Conservation (phyloP, 64 coral and sea anemone species). For the Anthopleura sola region DNA sequence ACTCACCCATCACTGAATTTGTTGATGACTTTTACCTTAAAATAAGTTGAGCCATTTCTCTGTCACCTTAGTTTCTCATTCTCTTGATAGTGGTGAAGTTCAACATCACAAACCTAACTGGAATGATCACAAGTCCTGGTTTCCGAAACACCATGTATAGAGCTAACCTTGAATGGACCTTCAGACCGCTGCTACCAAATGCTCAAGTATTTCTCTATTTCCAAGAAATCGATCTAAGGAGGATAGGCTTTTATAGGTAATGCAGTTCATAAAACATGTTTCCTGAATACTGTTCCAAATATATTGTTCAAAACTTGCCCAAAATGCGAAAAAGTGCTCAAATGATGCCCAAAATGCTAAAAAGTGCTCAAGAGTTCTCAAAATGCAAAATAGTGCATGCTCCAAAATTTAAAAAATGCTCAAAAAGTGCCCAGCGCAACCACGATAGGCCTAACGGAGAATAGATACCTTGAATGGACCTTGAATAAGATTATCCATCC, state of each 20-base stretch:
- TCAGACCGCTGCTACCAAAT: neutral
- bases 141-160: neutral
- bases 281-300: neutral
- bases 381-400: too few relatives aligned
- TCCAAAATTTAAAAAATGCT: too few relatives aligned
- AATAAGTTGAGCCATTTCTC: too few relatives aligned
- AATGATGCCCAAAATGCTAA: too few relatives aligned
- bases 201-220: constrained; percentile 2
- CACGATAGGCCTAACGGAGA: too few relatives aligned
- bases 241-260: neutral
- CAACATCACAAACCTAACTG: neutral
- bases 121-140: neutral
- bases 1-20: neutral
- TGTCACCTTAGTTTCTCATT: neutral
- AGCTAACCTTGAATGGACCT: neutral
- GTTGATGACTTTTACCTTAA: neutral
- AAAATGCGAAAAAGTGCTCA: too few relatives aligned
- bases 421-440: too few relatives aligned
- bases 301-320: too few relatives aligned
- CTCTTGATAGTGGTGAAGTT: neutral
- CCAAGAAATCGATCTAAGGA: neutral
- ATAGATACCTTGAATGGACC: too few relatives aligned
- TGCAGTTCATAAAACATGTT: neutral
- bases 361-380: too few relatives aligned
- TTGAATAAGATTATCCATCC: too few relatives aligned